These are phyloP conservation scores for Scaptomyza caliginosa DNA, from an alignment of 2,888 invertebrate species.

Conservation along the genomic window DNA sequence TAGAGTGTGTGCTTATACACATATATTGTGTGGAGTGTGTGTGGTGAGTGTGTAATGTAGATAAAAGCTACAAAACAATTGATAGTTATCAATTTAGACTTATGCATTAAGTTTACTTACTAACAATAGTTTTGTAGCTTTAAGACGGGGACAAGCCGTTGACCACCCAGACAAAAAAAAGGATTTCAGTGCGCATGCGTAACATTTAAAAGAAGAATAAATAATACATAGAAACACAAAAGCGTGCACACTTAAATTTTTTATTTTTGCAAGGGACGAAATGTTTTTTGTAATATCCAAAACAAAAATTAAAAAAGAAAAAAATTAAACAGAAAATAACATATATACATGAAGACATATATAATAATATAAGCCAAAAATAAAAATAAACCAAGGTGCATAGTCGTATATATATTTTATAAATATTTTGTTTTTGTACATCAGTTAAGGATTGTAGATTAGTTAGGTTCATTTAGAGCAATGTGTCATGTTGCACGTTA, in stretches of 20 bases:
- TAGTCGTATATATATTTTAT: constrained; percentile 36
- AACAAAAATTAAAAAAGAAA: constrained; percentile 22
- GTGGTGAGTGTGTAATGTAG: constrained; percentile 2
- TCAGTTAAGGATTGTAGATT: constrained; percentile 27
- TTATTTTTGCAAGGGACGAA: constrained; percentile 52
- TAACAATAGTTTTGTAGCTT: constrained; percentile 25
- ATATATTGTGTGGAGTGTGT: constrained; percentile 15
- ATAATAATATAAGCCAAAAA: constrained; percentile 35
- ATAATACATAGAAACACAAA: constrained; percentile 44
- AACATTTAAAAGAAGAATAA: constrained; percentile 32
- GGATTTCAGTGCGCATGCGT: constrained; percentile 45
- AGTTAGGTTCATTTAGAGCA: constrained; percentile 19
- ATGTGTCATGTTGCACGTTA: constrained; percentile 31
- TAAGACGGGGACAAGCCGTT: constrained; percentile 8
- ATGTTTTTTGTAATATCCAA: constrained; percentile 6
- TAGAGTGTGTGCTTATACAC: not conserved
- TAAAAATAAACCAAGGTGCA: constrained; percentile 22
- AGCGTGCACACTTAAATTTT: constrained; percentile 69
- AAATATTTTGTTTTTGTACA: constrained; percentile 50
- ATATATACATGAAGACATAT: constrained; percentile 29
- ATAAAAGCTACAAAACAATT: constrained; percentile 16
- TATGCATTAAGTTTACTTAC: not conserved
- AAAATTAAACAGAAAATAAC: constrained; percentile 28
- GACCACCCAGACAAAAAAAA: constrained; percentile 26
- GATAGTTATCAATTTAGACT: not conserved